These are phyloP conservation scores for Strigops habroptila DNA, from an alignment of 2,113 vertebrate species.

Conservation along the genomic window DNA sequence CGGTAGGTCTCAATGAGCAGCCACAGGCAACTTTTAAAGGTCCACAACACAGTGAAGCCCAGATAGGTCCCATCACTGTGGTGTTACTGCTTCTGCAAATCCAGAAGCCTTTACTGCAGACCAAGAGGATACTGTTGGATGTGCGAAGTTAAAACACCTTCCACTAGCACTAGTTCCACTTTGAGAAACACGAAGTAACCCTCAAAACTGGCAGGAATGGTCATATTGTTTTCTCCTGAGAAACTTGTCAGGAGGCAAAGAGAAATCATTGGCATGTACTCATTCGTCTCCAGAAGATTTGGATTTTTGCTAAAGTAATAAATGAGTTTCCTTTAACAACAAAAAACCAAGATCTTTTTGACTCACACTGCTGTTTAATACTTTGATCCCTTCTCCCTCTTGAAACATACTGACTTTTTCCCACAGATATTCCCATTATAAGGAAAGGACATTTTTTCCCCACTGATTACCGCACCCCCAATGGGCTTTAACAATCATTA, in stretches of 20 bases:
- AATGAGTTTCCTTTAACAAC: not conserved
- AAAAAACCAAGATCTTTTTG: not conserved
- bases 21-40: not conserved
- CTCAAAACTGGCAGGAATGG: not conserved
- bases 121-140: no score
- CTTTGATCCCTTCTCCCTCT: not conserved
- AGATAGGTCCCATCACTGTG: accelerated
- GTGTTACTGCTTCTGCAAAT: not conserved
- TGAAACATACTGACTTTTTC: not conserved
- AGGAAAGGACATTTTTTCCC: not conserved
- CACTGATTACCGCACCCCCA: not conserved
- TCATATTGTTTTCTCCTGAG: not conserved
- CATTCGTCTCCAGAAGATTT: not conserved
- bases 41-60: not conserved
- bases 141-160: not conserved
- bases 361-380: not conserved
- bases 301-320: not conserved
- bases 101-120: not conserved
- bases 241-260: not conserved
- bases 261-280: not conserved
- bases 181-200: not conserved
- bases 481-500: not conserved
- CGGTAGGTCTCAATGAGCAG: accelerated
- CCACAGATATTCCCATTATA: not conserved
- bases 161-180: not conserved